phyloP scores from a whole-genome alignment of 2,888 invertebrate species.

The Arge pagana region DNA sequence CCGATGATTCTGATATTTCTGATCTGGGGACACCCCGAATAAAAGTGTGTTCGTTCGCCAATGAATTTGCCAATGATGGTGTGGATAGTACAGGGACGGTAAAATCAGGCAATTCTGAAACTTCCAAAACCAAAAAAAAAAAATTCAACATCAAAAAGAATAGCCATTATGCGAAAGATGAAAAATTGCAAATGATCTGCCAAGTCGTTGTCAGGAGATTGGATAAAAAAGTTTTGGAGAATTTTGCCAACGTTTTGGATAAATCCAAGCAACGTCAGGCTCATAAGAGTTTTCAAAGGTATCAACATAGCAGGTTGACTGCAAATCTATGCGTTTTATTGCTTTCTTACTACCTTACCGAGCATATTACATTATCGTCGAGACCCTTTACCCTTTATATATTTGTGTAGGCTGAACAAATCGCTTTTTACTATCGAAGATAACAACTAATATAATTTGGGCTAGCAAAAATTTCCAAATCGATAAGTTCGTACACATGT shows the following conservation, averaged over 20 bases:
- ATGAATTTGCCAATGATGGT: too few relatives aligned
- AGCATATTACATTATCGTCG: too few relatives aligned
- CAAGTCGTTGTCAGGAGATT: slow-evolving; percentile 40
- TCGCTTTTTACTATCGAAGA: too few relatives aligned
- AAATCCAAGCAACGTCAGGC: slow-evolving; percentile 47
- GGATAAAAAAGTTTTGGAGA: slow-evolving; percentile 34
- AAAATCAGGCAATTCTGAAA: too few relatives aligned
- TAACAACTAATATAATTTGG: too few relatives aligned
- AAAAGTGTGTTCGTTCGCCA: too few relatives aligned
- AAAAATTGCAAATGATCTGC: slow-evolving; percentile 40
- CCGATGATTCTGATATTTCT: background rate
- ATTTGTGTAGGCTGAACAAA: background rate
- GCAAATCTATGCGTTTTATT: slow-evolving; percentile 7
- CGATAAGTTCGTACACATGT: too few relatives aligned
- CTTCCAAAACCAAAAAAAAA: slow-evolving; percentile 23
- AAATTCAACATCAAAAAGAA: slow-evolving; percentile 34
- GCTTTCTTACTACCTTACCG: slow-evolving; percentile 8
- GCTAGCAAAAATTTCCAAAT: too few relatives aligned
- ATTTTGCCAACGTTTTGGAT: slow-evolving; percentile 39
- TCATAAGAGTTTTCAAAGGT: slow-evolving; percentile 47
- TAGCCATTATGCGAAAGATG: slow-evolving; percentile 35
- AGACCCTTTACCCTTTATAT: background rate
- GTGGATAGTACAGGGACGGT: too few relatives aligned
- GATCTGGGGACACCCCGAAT: too few relatives aligned
- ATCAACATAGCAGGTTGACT: slow-evolving; percentile 27